phyloP scores from a whole-genome alignment of 2,113 vertebrate genomes.

The Ptilorrhoa leucosticta region DNA sequence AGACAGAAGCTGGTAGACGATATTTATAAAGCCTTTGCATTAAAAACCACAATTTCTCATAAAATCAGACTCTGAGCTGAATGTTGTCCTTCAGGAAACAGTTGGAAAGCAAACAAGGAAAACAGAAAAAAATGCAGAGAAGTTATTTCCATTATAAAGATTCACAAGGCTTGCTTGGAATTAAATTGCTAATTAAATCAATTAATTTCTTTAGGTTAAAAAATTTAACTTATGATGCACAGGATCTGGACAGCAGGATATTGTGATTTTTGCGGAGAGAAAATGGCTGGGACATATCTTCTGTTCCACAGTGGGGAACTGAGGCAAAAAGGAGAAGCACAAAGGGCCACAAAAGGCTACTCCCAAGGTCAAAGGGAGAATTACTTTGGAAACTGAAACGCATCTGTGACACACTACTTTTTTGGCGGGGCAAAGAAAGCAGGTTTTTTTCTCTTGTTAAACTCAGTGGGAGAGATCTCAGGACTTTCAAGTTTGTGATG shows the following conservation, averaged over 20 bases:
- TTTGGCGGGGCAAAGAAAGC: fast-evolving
- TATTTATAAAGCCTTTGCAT: neutral
- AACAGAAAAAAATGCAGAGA: neutral
- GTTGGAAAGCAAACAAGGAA: neutral
- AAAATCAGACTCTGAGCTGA: neutral
- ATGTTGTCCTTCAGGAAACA: neutral
- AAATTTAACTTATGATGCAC: neutral
- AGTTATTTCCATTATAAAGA: neutral
- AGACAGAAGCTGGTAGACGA: neutral
- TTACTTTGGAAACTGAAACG: neutral
- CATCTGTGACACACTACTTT: neutral
- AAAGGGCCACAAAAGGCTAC: neutral
- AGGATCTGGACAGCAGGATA: fast-evolving
- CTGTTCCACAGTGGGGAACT: neutral
- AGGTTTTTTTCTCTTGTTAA: neutral
- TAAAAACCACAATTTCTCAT: neutral
- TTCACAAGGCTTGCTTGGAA: neutral
- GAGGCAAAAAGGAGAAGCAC: neutral
- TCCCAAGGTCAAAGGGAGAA: neutral
- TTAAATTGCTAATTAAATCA: neutral
- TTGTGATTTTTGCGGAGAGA: neutral
- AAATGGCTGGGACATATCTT: neutral
- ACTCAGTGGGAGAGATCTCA: neutral
- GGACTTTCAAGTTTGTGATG: neutral
- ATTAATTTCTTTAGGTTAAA: neutral